A percentile compares a stretch with the other conserved stretches of the same genome.
Evolutionary conservation across 2,113 vertebrate genomes (phyloP).

Genomic region (Carassius gibelio): DNA sequence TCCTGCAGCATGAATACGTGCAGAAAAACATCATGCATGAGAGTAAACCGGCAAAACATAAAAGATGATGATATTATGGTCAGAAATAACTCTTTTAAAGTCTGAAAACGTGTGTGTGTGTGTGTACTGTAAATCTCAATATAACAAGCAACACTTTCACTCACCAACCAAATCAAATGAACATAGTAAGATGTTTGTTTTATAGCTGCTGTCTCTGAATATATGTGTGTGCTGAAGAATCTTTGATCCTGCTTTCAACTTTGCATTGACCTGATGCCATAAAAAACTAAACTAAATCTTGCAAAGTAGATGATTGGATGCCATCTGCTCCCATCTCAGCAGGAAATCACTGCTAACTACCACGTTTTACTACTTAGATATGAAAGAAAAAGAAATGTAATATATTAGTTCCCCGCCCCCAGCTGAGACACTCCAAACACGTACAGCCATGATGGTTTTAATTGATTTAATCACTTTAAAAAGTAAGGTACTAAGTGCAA

Average conservation of each 20-base stretch:
- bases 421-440: no score
- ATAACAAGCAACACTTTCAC: conserved; percentile 21
- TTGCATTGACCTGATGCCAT: not conserved
- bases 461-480: no score
- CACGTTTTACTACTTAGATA: not conserved
- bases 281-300: not conserved
- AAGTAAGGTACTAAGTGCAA: no score
- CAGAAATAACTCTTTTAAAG: not conserved
- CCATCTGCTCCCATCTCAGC: not conserved
- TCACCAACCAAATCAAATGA: conserved; percentile 2
- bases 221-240: not conserved
- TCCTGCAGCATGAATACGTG: not conserved
- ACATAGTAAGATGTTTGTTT: not conserved
- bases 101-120: conserved; percentile 33
- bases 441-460: no score
- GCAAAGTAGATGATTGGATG: not conserved
- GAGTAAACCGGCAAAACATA: not conserved
- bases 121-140: not conserved
- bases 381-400: not conserved
- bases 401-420: no score
- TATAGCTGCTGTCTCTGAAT: not conserved
- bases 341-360: not conserved
- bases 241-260: not conserved
- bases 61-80: not conserved
- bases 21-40: not conserved